Conservation (phyloP, 2,888 invertebrate species). For the Leptinotarsa juncta region DNA sequence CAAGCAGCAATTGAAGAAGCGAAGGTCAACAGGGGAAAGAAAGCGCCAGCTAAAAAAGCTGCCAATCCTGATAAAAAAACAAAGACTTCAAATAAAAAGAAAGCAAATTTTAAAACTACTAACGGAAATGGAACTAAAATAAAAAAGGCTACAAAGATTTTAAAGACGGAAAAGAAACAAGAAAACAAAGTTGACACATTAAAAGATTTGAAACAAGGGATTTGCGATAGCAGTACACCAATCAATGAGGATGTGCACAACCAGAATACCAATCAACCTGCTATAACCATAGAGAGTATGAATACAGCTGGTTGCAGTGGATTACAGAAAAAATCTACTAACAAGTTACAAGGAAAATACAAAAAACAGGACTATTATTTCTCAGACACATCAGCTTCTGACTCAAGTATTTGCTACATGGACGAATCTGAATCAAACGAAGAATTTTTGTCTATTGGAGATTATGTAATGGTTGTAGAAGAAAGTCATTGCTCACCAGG, state of each 20-base stretch:
- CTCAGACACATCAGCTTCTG: slow-evolving; percentile 18
- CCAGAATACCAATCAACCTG: slow-evolving; percentile 7
- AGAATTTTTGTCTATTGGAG: slow-evolving; percentile 19
- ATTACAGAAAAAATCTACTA: slow-evolving; percentile 8
- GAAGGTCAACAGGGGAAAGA: slow-evolving; percentile 5
- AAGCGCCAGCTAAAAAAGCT: slow-evolving; percentile 9
- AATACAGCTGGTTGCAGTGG: slow-evolving; percentile 16
- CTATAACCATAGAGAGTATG: slow-evolving; percentile 4
- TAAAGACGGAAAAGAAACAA: slow-evolving; percentile 2
- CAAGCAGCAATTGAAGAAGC: slow-evolving; percentile 18
- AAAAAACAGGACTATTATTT: slow-evolving; percentile 2
- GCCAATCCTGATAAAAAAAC: slow-evolving; percentile 17
- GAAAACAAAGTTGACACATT: slow-evolving; percentile 8
- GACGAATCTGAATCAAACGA: slow-evolving; percentile 15
- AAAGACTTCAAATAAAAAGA: slow-evolving; percentile 8
- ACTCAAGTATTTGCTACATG: slow-evolving; percentile 13
- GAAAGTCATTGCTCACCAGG: slow-evolving; percentile 4
- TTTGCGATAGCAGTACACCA: neutral
- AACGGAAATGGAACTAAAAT: slow-evolving; percentile 10
- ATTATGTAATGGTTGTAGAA: slow-evolving; percentile 20
- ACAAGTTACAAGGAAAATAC: slow-evolving; percentile 9
- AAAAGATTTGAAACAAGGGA: slow-evolving; percentile 8
- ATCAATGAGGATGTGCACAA: slow-evolving; percentile 10
- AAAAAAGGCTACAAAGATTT: neutral
- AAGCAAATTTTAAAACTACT: slow-evolving; percentile 6